phyloP scores from a whole-genome alignment of 23 tunicate genomes.

The Oikopleura dioica region DNA sequence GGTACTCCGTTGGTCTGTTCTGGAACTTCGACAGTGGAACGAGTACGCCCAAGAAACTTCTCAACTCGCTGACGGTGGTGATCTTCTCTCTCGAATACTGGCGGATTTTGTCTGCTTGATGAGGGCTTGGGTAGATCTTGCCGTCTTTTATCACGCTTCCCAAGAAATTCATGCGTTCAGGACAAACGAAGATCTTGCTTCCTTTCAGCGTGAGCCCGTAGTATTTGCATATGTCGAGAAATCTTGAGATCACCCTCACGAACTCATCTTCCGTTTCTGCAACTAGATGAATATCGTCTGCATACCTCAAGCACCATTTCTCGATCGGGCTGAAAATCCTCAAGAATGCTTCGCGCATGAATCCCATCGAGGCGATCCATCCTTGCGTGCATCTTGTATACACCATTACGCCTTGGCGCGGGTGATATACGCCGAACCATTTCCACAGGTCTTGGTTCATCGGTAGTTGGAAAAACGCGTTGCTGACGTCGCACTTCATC shows the following conservation, averaged over 20 bases:
- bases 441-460: neutral
- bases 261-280: neutral
- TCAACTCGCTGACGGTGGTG: neutral
- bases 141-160: neutral
- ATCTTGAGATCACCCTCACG: neutral
- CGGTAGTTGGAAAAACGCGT: conserved; percentile 1
- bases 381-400: neutral
- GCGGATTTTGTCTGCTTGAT: neutral
- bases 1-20: neutral
- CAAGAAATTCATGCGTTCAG: neutral
- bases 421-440: neutral
- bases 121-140: neutral
- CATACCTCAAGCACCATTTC: neutral
- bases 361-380: neutral
- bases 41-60: neutral
- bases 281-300: neutral
- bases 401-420: neutral
- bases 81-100: neutral
- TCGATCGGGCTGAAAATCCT: neutral
- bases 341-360: neutral
- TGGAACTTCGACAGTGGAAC: neutral
- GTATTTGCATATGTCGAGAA: neutral
- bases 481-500: neutral
- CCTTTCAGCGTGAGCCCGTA: neutral
- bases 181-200: neutral